These are phyloP conservation scores for Anoplius nigerrimus DNA, from an alignment of 2,888 invertebrate species.

Conservation along the genomic window DNA sequence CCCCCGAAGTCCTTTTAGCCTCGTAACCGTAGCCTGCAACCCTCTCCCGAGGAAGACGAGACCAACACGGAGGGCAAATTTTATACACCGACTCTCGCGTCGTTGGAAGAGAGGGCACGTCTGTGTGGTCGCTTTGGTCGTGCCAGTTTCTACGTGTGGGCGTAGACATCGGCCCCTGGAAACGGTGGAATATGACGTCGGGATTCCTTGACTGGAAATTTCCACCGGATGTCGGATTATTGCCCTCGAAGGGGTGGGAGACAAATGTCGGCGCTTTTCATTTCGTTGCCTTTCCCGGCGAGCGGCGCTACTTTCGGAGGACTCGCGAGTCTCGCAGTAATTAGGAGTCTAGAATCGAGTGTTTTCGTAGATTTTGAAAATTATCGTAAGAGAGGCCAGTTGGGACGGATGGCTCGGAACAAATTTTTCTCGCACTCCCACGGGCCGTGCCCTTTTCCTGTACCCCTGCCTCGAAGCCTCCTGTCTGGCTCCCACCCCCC, in stretches of 20 bases:
- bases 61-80: neutral
- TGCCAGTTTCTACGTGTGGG: too few relatives aligned
- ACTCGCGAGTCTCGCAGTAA: too few relatives aligned
- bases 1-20: conserved; percentile 32
- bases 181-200: conserved; percentile 25
- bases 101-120: too few relatives aligned
- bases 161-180: conserved; percentile 6
- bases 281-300: neutral
- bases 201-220: conserved; percentile 31
- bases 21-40: conserved; percentile 15
- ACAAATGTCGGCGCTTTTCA: conserved; percentile 4
- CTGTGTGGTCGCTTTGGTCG: too few relatives aligned
- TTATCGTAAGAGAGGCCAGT: too few relatives aligned
- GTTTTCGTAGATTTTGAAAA: too few relatives aligned
- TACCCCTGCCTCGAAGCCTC: conserved; percentile 14
- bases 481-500: conserved; percentile 7
- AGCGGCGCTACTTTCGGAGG: neutral
- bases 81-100: neutral
- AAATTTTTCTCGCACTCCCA: neutral
- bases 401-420: too few relatives aligned
- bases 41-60: conserved; percentile 4
- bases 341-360: too few relatives aligned
- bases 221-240: conserved; percentile 29
- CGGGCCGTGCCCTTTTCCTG: neutral
- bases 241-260: neutral